Base-by-base conservation (phyloP, 2,888 invertebrate species). In the Caenorhabditis drosophilae region DNA sequence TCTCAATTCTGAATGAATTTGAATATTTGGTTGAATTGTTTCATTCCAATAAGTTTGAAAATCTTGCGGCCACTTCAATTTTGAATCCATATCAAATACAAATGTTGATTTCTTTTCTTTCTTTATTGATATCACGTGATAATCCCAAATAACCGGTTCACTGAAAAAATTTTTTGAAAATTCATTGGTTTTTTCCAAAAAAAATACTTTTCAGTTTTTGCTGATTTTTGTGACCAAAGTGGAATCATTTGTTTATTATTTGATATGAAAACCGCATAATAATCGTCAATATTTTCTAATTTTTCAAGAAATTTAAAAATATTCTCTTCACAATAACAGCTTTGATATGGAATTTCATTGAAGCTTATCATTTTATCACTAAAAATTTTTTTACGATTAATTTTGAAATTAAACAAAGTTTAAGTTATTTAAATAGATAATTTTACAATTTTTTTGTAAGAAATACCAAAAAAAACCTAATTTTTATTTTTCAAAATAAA, bases 261-360 rank as follows among this genome's bases (percentile, higher is more conserved):
- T 26, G 75, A 75, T 2, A 75, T 62, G 20, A 75, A 53, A 20
- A 71, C 58, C 15, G 58, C 73, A 16, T 40, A 48, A 16, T 67
- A 49, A 4, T 50, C 20, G 2, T 51, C 54, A 1, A 27, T 20
- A n/a, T 51, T 16, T 15, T 53, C 40, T 1, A 25, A 31, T 20
- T 25, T 23, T 22, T 61, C 56, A 4, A 49, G 12, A 27, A 70
- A 45, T 31, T 62, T 55, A 41, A 64, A 73, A 25, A 75, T 52
- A 52, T 75, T 75, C 42, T 75, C 75, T 31, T 75, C 75, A 40
- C 75, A 75, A 41, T 72, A 75, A 35, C 67, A 67, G 7, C 53
- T 41, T 31, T 59, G 27, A 46, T 73, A 73, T 16, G 42, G 38
- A 12, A 46, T 44, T 11, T 57, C 38, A 4, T 42, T 27, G 1